A percentile compares a stretch with the other conserved stretches of the same genome.
phyloP scores from a whole-genome alignment of 2,888 invertebrate genomes.

The Lagria hirta region DNA sequence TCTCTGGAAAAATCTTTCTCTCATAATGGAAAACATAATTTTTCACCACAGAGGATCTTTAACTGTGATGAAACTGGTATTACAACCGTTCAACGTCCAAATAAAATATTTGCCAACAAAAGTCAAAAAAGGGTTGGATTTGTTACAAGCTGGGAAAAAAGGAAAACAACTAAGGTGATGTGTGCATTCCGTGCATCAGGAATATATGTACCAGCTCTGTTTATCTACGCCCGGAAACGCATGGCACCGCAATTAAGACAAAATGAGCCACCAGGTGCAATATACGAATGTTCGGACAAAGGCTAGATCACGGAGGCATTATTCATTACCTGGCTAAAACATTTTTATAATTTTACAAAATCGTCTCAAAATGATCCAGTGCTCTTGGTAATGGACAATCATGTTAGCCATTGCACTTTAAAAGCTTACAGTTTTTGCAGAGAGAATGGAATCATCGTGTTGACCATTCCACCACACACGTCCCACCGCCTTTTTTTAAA shows the following conservation, averaged over 20 bases:
- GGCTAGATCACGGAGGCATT: constrained; percentile 8
- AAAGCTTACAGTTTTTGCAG: constrained; percentile 15
- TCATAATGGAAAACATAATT: constrained; percentile 11
- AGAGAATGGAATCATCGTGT: constrained; percentile 10
- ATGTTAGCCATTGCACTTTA: constrained; percentile 11
- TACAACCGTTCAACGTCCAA: constrained; percentile 6
- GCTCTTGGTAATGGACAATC: constrained; percentile 17
- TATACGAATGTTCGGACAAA: constrained; percentile 30
- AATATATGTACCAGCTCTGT: constrained; percentile 42
- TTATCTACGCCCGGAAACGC: constrained; percentile 41
- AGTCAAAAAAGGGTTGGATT: constrained; percentile 2
- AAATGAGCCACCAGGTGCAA: constrained; percentile 34
- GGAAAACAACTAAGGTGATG: constrained; percentile 2
- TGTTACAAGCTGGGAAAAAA: constrained; percentile 6
- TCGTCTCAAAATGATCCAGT: constrained; percentile 5
- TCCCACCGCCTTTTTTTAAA: constrained; percentile 1
- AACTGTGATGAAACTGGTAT: constrained; percentile 9
- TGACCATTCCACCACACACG: constrained; percentile 16
- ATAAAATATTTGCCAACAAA: constrained; percentile 8
- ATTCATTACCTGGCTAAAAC: constrained; percentile 21
- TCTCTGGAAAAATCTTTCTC: constrained; percentile 7
- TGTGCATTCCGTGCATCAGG: constrained; percentile 28
- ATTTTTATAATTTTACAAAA: constrained; percentile 4
- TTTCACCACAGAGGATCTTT: constrained; percentile 6
- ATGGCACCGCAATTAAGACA: constrained; percentile 35